Base-by-base conservation (phyloP, 2,113 vertebrate genomes). In the Bubo blakistoni region DNA sequence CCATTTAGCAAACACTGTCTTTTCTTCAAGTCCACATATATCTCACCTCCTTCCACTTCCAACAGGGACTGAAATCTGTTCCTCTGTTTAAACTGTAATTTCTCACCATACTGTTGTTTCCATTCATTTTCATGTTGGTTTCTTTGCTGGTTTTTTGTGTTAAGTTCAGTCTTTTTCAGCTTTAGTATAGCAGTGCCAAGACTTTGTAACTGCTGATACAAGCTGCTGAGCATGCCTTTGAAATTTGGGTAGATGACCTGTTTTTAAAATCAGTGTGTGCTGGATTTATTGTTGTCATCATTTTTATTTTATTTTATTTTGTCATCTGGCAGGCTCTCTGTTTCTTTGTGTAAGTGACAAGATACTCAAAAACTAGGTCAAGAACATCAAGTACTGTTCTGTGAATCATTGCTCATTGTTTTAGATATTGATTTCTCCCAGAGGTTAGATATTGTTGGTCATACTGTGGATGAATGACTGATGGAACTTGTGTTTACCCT, bases 241-340 rank as follows among this genome's bases (percentile, higher is more conserved):
- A 22, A 71, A 66, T 87, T 94, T 95, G 63, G 69, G 76, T 74
- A 84, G 29, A 91, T 84, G 38, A 81, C 61, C 57, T 78, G 63
- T 74, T 91, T 95, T 92, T 78, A 62, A 92, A 96, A 92, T 74
- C 88, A 95, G 29, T 42, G 51, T 81, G 40, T 74, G 12, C 49
- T 74, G 26, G 24, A 83, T 81, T 91, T 84, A 81, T 42, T 78
- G 22, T 55, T 89, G 36, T 44, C 4, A 0, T 36, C 5, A 1
- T 2, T 77, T 88, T 51, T 32, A 55, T 88, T 94, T 83, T 89
- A 42, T 89, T 92, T 83, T 91, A 42, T 89, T 92, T 94, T 91
- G 8, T 77, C 80, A 95, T 83, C 80, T 94, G 91, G 8, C 11
- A 78, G 15, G 25, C 3, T 82, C 17, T 42, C 3, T 69, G 14